Base-by-base conservation (phyloP, 2,797 vertebrate species). In the Catamblyrhynchus diadema region DNA sequence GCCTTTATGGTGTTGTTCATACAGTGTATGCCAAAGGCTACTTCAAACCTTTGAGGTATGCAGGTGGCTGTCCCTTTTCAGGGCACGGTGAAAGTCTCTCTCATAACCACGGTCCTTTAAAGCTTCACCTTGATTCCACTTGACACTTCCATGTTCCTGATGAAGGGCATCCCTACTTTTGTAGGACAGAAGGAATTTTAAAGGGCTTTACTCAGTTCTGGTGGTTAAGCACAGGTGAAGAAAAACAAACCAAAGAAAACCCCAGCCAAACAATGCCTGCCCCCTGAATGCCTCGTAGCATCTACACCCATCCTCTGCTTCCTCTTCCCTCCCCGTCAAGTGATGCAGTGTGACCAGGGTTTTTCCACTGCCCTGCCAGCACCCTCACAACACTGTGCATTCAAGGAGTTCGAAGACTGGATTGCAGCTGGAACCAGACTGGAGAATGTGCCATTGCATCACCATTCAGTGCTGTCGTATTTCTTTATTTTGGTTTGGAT, bases 51-150 rank as follows among this genome's bases (percentile, higher is more conserved):
- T 51, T 1, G 13, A 93, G 86, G 57, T 80, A 44, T 39, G 64
- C 53, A 64, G 87, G 73, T 67, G 79, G 67, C 70, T 84, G 60
- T 92, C 64, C 70, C 17, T 81, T 88, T 74, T 27, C 80, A 93
- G 67, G 80, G 85, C 83, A 54, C 1, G 13, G 70, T 32, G 23
- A 27, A 69, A 70, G 22, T n/a, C 69, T 81, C 61, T 79, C 59
- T 86, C 35, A 35, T 4, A 18, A 66, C 25, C 6, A 14, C 0
- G 1, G 41, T 88, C 86, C 83, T 90, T 72, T 57, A 73, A 85
- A 94, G 84, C 67, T 94, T 87, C 66, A 66, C 23, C 57, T 90
- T 50, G 69, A 47, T 86, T 93, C 80, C 77, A 80, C 28, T 84
- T 62, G 67, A 64, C 23, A 57, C 0, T 3, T 70, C 23, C 33